A percentile compares a stretch with the other conserved stretches of the same genome.
Conservation (phyloP, 2,888 invertebrate species). For the Choristoneura rosaceana region DNA sequence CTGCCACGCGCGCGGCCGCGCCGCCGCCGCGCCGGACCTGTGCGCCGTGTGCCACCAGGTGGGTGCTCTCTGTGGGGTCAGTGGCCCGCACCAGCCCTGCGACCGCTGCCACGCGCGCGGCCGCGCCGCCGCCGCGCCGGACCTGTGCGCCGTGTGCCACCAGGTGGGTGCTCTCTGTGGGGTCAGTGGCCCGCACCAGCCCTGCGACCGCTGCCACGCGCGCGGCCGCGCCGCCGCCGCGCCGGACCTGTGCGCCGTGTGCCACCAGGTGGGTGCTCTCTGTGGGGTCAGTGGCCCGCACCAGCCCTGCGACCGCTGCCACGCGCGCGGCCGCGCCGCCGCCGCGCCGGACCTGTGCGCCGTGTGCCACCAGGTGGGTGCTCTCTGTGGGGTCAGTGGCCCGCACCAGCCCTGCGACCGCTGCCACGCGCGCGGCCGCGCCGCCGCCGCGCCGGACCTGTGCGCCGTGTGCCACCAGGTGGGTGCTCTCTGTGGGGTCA, state of each 20-base stretch:
- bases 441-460: constrained; percentile 83
- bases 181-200: constrained; percentile 92
- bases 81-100: constrained; percentile 92
- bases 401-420: constrained; percentile 93
- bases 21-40: constrained; percentile 83
- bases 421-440: constrained; percentile 91
- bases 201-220: constrained; percentile 92
- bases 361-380: constrained; percentile 92
- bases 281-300: no score
- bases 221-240: constrained; percentile 89
- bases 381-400: no score
- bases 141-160: constrained; percentile 90
- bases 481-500: no score
- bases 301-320: constrained; percentile 93
- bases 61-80: no score
- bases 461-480: constrained; percentile 92
- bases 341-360: constrained; percentile 84
- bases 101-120: constrained; percentile 92
- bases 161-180: no score
- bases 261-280: constrained; percentile 91
- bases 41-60: constrained; percentile 92
- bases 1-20: constrained; percentile 91
- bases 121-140: constrained; percentile 87
- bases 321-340: constrained; percentile 89
- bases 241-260: constrained; percentile 87